phyloP scores from a whole-genome alignment of 2,888 invertebrate species.

The Drosophila buzzatii region DNA sequence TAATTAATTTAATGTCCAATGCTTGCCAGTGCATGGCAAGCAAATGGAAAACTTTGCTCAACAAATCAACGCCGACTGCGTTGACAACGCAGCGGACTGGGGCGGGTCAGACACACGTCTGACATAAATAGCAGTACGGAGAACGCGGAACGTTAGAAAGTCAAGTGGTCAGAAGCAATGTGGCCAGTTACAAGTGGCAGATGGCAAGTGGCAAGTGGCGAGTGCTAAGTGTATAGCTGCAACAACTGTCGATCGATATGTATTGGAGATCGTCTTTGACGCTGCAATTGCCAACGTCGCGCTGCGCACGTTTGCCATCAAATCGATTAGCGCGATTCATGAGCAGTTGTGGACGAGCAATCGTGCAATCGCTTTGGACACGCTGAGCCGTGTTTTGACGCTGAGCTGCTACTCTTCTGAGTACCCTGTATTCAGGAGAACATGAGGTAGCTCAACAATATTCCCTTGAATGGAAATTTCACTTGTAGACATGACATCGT shows the following conservation, averaged over 20 bases:
- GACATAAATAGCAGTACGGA: slow-evolving; percentile 55
- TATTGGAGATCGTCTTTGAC: slow-evolving; percentile 25
- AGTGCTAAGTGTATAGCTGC: slow-evolving; percentile 22
- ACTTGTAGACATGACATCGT: neutral
- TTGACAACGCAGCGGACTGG: slow-evolving; percentile 22
- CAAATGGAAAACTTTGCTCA: slow-evolving; percentile 52
- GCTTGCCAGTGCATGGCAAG: slow-evolving; percentile 47
- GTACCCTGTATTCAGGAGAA: neutral
- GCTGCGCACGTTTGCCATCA: slow-evolving; percentile 67
- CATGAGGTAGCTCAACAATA: neutral
- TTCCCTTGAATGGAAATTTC: neutral
- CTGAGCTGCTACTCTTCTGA: slow-evolving; percentile 5
- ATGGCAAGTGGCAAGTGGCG: slow-evolving; percentile 20
- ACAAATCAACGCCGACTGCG: slow-evolving; percentile 35
- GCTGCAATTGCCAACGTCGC: slow-evolving; percentile 11
- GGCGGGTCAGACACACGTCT: slow-evolving; percentile 20
- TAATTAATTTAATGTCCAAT: slow-evolving; percentile 67
- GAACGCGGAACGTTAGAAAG: slow-evolving; percentile 52
- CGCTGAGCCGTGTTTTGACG: slow-evolving; percentile 37
- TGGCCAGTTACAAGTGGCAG: slow-evolving; percentile 7
- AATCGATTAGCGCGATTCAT: slow-evolving; percentile 68
- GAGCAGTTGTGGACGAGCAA: slow-evolving; percentile 37
- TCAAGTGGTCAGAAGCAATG: slow-evolving; percentile 62
- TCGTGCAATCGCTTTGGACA: slow-evolving; percentile 41
- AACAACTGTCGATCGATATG: slow-evolving; percentile 46